Evolutionary conservation across 2,888 invertebrate species (phyloP), one percentile per base, ranked within the genome.

Genomic region (Campoplex nolae): DNA sequence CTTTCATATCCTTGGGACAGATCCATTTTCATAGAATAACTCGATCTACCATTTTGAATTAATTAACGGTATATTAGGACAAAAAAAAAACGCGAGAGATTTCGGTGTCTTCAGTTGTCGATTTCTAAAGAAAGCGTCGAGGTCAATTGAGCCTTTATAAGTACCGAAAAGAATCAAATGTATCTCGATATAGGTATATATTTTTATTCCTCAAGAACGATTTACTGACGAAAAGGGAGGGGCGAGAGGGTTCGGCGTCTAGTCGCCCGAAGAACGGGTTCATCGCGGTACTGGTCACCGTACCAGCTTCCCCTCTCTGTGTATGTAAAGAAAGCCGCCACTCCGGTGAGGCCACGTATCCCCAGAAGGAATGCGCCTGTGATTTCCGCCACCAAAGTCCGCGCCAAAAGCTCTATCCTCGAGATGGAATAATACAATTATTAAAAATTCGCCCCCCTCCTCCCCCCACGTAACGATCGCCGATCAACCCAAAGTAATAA

Each of bases 271-370:
- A 80, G 83, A 88, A 87, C 85, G 83, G 70, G 87, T 85, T 87
- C 85, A 87, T 84, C 79, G 77, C 65, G 76, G 86, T 86, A 65
- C 83, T 65, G 71, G 76, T 71, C 79, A 79, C 76, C 86, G 86
- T 86, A 51, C 83, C 86, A 83, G 82, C 76, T 71, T 83, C 71
- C 35, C 38, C 74, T 56, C 56, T 56, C 23, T 56, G 56, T 58
- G 9, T 82, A 56, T 58, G 6, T 70, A 48, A 85, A 48, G 75
- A 75, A 73, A 80, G 79, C 83, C 83, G 81, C 88, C 87, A 88
- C 83, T 88, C 74, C 78, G 58, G 75, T 58, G 82, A 78, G 58
- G 88, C 88, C 88, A 86, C 88, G 88, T 84, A 88, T 81, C 32
- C 42, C 56, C 42, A 18, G 51, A n/a, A 58, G 85, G 88, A 89